Evolutionary conservation across 2,888 invertebrate genomes (phyloP), one percentile per base, ranked within the genome.

Genomic region (Chalcis sispes): DNA sequence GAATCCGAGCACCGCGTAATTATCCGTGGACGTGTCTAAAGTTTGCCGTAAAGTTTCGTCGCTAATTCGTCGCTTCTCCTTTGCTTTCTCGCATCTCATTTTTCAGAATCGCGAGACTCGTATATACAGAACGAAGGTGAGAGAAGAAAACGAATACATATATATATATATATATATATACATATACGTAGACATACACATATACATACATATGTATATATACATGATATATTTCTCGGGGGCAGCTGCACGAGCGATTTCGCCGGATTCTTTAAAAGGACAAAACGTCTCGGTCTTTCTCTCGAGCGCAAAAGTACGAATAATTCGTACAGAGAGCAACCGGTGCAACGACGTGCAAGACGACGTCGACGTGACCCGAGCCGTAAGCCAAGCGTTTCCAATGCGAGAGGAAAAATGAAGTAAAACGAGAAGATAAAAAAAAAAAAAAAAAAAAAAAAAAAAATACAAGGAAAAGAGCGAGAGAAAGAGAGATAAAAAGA

Each of bases 181-280:
- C 5, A 36, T 4, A 7, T 10, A 46, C 10, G 46, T 46, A 46
- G 2, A 15, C 2, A 46, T n/a, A 46, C 2, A 46, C 2, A 10
- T 32, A 32, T 18, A 5, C 8, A 58, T 58, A 20, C 15, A 7
- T 58, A 36, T 58, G 18, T n/a, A n/a, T 56, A 25, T 56, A 56
- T 32, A 56, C 23, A 56, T 2, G 13, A 7, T 8, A 13, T 25
- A 0, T 27, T 2, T 1, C n/a, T 7, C 2, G 2, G 18, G 48
- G 15, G 76, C 72, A 69, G 72, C 66, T 50, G 40, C 66, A 23
- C 50, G 50, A 20, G 42, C 40, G 67, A 74, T 77, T 77, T 74
- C 77, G 74, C 74, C 64, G 73, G 71, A 71, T 74, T 77, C 77
- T 77, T 77, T 77, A 77, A 77, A 77, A 77, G 77, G 77, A 77